phyloP scores from a whole-genome alignment of 2,797 vertebrate genomes.

The Chaetophractus vellerosus region DNA sequence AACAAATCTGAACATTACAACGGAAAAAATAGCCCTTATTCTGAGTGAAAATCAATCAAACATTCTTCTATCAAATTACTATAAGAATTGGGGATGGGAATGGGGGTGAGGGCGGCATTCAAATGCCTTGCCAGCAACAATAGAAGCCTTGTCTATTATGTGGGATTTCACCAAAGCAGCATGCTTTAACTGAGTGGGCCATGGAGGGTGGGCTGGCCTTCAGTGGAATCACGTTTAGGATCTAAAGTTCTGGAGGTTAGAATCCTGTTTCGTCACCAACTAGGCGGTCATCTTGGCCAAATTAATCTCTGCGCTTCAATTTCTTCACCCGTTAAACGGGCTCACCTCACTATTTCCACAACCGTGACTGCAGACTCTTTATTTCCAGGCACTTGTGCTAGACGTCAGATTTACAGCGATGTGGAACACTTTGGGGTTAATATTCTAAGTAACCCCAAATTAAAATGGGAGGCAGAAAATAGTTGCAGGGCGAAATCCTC shows the following conservation, averaged over 20 bases:
- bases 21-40: not conserved
- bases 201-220: not conserved
- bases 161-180: not conserved
- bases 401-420: not conserved
- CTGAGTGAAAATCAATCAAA: conserved; percentile 16
- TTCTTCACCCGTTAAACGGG: conserved; percentile 19
- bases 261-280: not conserved
- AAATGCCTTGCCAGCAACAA: not conserved
- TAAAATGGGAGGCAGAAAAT: not conserved
- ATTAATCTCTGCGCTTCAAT: conserved; percentile 21
- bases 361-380: not conserved
- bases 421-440: not conserved
- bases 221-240: not conserved
- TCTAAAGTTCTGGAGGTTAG: not conserved
- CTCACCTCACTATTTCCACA: not conserved
- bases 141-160: not conserved
- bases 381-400: not conserved
- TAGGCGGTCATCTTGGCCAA: not conserved
- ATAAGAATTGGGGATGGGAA: not conserved
- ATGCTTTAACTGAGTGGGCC: not conserved
- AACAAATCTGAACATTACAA: not conserved
- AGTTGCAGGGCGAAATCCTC: not conserved
- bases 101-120: not conserved
- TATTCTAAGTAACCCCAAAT: not conserved
- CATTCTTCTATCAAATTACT: not conserved